A percentile compares a stretch with the other conserved stretches of the same genome.
phyloP scores from a whole-genome alignment of 2,113 vertebrate genomes.

The Shinisaurus crocodilurus region DNA sequence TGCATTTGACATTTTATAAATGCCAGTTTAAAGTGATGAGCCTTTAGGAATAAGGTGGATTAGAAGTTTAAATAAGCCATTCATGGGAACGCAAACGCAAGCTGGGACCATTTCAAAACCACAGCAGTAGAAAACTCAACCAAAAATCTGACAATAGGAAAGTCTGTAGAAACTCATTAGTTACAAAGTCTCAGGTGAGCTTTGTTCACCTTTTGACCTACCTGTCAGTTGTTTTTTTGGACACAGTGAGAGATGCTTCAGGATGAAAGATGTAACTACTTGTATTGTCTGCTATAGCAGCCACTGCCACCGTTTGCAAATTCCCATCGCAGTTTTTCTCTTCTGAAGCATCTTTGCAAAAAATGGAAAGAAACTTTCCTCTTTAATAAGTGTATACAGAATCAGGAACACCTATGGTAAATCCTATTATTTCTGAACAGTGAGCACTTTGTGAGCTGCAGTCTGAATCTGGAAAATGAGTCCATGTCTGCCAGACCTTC shows the following conservation, averaged over 20 bases:
- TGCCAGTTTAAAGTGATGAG: too few relatives aligned
- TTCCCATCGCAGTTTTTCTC: conserved; percentile 72
- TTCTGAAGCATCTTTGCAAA: conserved; percentile 71
- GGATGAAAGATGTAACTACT: conserved; percentile 72
- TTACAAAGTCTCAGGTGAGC: conserved; percentile 16
- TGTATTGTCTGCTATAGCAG: conserved; percentile 68
- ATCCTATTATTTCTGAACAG: not conserved
- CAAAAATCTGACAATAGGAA: not conserved
- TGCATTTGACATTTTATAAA: not conserved
- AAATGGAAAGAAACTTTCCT: conserved; percentile 29
- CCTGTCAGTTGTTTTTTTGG: conserved; percentile 69
- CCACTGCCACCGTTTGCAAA: conserved; percentile 70
- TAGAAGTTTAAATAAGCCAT: not conserved
- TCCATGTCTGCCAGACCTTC: not conserved
- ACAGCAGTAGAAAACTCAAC: not conserved
- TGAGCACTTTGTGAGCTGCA: not conserved
- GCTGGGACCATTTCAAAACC: not conserved
- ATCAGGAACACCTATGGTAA: conserved; percentile 16
- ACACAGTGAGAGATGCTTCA: conserved; percentile 64
- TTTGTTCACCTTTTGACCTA: conserved; percentile 57
- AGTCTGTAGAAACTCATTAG: not conserved
- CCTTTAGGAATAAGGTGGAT: not conserved
- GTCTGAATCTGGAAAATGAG: not conserved
- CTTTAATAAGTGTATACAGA: conserved; percentile 47
- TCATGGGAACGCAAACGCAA: not conserved